Evolutionary conservation across 2,113 vertebrate species (phyloP).

Genomic region (Gobio gobio): DNA sequence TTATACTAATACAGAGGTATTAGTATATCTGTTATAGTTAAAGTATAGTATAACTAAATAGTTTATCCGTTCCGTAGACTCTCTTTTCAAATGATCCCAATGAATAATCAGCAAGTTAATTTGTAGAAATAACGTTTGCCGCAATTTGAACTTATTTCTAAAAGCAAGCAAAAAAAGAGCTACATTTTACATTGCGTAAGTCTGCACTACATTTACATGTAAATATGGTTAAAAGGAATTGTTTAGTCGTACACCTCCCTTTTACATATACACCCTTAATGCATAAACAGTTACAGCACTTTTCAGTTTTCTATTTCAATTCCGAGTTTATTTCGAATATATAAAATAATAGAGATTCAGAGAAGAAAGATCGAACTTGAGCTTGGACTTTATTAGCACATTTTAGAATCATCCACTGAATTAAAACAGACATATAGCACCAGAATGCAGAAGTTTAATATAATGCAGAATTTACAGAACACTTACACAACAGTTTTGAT

Average conservation of each 20-base stretch:
- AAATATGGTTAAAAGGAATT: neutral
- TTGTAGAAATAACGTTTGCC: neutral
- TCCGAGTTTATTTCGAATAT: neutral
- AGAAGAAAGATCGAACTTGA: slow-evolving; percentile 63
- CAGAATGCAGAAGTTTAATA: slow-evolving; percentile 7
- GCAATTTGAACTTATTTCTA: neutral
- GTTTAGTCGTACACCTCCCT: neutral
- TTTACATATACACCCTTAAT: neutral
- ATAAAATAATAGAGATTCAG: neutral
- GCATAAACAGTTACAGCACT: neutral
- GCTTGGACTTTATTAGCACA: slow-evolving; percentile 33
- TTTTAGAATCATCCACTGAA: neutral
- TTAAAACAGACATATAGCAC: neutral
- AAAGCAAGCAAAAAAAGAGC: neutral
- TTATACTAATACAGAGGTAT: too few species aligned
- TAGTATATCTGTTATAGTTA: too few species aligned
- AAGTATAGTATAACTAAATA: too few species aligned
- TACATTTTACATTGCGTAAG: too few species aligned
- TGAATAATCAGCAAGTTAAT: neutral
- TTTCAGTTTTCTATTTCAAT: neutral
- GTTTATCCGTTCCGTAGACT: neutral
- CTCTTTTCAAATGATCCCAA: neutral
- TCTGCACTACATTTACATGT: neutral
- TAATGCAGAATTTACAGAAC: slow-evolving; percentile 9
- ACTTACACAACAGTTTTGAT: neutral